Conservation (phyloP, 2,113 vertebrate genomes). For the Paracanthobrama guichenoti region DNA sequence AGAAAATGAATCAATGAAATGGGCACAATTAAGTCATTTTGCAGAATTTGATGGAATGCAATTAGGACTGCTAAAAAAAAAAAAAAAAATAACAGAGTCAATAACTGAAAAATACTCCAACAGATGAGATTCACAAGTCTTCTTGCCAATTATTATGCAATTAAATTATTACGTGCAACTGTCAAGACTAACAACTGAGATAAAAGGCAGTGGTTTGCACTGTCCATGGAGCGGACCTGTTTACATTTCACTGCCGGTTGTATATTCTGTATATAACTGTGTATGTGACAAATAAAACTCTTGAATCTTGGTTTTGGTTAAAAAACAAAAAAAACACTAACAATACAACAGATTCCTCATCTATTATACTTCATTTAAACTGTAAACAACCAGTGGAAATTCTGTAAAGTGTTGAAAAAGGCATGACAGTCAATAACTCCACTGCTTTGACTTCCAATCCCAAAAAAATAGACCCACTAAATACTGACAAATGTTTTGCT, state of each 20-base stretch:
- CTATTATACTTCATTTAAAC: not conserved
- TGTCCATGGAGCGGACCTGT: too few relatives aligned
- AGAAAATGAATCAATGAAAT: constrained; percentile 39
- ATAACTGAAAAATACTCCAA: not conserved
- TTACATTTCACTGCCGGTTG: too few relatives aligned
- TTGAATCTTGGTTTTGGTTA: too few relatives aligned
- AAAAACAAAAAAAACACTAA: too few relatives aligned
- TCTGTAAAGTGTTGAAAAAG: constrained; percentile 37
- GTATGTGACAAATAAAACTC: too few relatives aligned
- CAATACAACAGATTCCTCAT: not conserved
- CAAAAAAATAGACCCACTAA: not conserved
- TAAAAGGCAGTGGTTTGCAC: not conserved
- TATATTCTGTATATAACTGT: too few relatives aligned
- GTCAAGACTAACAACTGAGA: not conserved
- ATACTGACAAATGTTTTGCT: not conserved
- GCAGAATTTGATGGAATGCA: constrained; percentile 43
- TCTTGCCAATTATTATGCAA: constrained; percentile 35
- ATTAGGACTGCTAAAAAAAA: constrained; percentile 39
- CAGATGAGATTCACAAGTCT: constrained; percentile 31
- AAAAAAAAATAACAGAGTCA: constrained; percentile 20
- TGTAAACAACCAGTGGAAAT: not conserved
- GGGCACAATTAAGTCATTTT: constrained; percentile 40
- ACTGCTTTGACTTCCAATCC: not conserved
- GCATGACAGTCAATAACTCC: not conserved
- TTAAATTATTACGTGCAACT: not conserved